A percentile compares a stretch with the other conserved stretches of the same genome.
These are phyloP conservation scores for Poeciliopsis paucimaculata DNA, from an alignment of 2,797 vertebrate species.

Conservation along the genomic window DNA sequence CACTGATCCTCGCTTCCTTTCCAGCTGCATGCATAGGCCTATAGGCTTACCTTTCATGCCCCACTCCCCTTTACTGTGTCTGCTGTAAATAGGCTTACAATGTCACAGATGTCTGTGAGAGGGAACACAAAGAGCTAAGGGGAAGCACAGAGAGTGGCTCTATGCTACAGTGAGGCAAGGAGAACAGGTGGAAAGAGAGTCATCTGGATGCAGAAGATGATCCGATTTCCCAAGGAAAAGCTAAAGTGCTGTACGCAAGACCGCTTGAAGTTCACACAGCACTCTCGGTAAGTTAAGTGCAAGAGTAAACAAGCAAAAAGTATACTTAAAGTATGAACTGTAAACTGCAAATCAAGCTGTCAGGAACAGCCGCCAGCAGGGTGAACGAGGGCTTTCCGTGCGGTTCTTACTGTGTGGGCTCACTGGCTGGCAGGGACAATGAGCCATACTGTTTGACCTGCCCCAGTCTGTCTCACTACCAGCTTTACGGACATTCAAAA, in stretches of 20 bases:
- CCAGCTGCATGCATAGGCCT: constrained; percentile 66
- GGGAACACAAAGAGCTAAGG: constrained; percentile 58
- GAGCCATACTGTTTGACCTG: constrained; percentile 73
- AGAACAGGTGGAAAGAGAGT: constrained; percentile 66
- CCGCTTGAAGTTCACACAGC: not conserved
- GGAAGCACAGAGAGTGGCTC: constrained; percentile 57
- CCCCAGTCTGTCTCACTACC: constrained; percentile 54
- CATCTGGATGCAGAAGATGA: constrained; percentile 53
- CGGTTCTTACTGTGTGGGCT: constrained; percentile 69
- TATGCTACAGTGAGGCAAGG: constrained; percentile 44
- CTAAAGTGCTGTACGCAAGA: constrained; percentile 23
- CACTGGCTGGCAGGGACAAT: constrained; percentile 69
- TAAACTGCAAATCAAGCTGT: constrained; percentile 68
- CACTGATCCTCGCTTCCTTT: constrained; percentile 72
- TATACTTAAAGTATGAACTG: constrained; percentile 33
- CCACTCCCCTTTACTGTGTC: constrained; percentile 51
- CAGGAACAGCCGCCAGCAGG: constrained; percentile 61
- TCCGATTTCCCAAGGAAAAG: constrained; percentile 54
- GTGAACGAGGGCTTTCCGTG: constrained; percentile 61
- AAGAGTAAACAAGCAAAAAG: constrained; percentile 15
- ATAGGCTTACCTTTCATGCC: constrained; percentile 74
- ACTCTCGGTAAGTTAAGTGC: constrained; percentile 16
- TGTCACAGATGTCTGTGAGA: constrained; percentile 71
- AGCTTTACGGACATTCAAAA: constrained; percentile 57
- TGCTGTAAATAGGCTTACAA: constrained; percentile 73